Evolutionary conservation across 1,140 invertebrate species (phyloP).

Genomic region (Stratiolaelaps scimitus): DNA sequence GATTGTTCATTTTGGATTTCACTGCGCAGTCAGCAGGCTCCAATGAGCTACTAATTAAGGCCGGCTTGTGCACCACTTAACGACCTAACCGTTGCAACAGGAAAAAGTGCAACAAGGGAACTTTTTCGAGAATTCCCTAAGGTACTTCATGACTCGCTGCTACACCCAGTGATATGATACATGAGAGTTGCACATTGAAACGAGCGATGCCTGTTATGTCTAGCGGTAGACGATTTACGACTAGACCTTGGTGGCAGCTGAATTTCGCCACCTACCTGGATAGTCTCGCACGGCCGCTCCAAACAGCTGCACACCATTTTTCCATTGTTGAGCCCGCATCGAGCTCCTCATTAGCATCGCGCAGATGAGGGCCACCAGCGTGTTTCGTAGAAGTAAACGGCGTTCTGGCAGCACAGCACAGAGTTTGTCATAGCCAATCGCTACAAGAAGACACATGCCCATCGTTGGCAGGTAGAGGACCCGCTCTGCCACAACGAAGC

Average conservation of each 20-base stretch:
- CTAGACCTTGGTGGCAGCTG: neutral
- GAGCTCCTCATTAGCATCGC: slow-evolving; percentile 14
- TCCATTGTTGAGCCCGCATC: slow-evolving; percentile 12
- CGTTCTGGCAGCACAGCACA: neutral
- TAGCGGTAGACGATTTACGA: too few species aligned
- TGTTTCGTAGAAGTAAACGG: neutral
- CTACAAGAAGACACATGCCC: slow-evolving; percentile 63
- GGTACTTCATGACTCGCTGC: neutral
- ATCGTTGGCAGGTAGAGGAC: slow-evolving; percentile 68
- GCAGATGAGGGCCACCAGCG: neutral
- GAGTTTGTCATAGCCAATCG: neutral
- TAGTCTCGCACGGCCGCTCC: neutral
- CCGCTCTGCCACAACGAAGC: slow-evolving; percentile 76
- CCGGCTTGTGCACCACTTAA: too few species aligned
- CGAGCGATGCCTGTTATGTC: too few species aligned
- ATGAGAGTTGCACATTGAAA: too few species aligned
- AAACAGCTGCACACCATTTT: neutral
- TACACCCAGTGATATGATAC: neutral
- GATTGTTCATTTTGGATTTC: too few species aligned
- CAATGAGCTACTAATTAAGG: too few species aligned
- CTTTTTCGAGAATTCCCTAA: neutral
- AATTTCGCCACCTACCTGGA: neutral
- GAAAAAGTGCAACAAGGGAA: neutral
- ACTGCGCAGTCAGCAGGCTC: too few species aligned
- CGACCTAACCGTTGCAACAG: neutral